Percentiles rank a stretch among this genome's conserved stretches.
Evolutionary conservation across 2,888 invertebrate species (phyloP).

Genomic region (Xestia xanthographa): DNA sequence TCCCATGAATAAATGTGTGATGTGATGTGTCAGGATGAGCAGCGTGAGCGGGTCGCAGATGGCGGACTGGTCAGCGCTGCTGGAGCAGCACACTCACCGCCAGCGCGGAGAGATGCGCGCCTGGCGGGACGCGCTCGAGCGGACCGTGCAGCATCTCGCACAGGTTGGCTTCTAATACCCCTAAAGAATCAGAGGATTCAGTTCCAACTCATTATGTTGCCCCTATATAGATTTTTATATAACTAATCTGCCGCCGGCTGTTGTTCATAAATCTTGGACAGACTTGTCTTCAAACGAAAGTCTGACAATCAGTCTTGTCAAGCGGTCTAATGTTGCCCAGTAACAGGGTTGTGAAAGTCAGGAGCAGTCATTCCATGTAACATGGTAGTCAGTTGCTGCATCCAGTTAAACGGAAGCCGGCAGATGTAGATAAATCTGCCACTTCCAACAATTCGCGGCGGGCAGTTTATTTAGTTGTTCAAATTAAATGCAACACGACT

Average conservation of each 20-base stretch:
- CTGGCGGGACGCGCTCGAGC: constrained; percentile 94
- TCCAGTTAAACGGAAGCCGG: not conserved
- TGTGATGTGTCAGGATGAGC: constrained; percentile 68
- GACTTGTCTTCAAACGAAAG: no score
- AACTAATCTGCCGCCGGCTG: not conserved
- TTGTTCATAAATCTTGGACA: not conserved
- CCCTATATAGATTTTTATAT: not conserved
- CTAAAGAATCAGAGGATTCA: not conserved
- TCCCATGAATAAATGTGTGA: not conserved
- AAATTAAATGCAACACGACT: not conserved
- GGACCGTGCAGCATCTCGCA: constrained; percentile 93
- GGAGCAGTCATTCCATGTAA: not conserved
- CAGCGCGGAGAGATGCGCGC: constrained; percentile 95
- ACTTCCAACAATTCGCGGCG: not conserved
- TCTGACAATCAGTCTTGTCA: not conserved
- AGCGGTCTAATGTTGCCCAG: not conserved
- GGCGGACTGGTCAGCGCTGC: constrained; percentile 95
- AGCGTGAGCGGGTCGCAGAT: constrained; percentile 92
- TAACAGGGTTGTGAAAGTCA: not conserved
- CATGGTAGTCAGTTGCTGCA: not conserved
- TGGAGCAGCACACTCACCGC: constrained; percentile 95
- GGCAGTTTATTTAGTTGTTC: not conserved
- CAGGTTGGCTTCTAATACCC: constrained; percentile 86
- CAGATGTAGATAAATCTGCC: not conserved
- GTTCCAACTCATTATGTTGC: not conserved